Evolutionary conservation across 1,140 invertebrate genomes (phyloP), one percentile per base, ranked within the genome.

Genomic region (Bombus sibiricus): DNA sequence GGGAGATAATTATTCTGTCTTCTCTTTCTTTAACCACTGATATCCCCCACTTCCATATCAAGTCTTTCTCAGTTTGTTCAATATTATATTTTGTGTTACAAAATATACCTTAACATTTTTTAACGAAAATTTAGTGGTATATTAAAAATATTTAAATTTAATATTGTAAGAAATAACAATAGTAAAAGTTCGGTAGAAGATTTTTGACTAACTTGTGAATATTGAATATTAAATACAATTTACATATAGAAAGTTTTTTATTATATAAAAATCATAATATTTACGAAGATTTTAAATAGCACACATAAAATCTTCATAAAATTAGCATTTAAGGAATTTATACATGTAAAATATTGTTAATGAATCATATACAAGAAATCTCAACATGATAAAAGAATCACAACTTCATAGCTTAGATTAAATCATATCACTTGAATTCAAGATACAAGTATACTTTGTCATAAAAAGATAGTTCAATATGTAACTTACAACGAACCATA

Each of bases 1-100:
- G 84, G 88, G 87, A 32, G 59, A 37, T 62, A 59, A 75, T 47
- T 59, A 47, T 43, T 34, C 37, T 68, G 28, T 32, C 28, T 34
- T 68, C 72, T 86, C 37, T 43, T 76, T 89, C 75, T 66, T 80
- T 15, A 22, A 22, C 12, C 41, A 8, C 18, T 32, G 32, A 22
- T 34, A 13, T 68, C 57, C 34, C 25, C 62, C 75, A 18, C 53
- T n/a, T 12, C 37, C 9, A 71, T n/a, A 28, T 57, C 41, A 15
- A 34, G 10, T 34, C 37, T 37, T 37, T 37, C 15, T 39, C 66
- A 22, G 37, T 43, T 15, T 4, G 4, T 2, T 22, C 18, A 22
- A 18, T 71, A 2, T 39, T 4, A 25, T 9, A 25, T 69, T 37
- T 68, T 25, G 12, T 25, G 1, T 25, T 39, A n/a, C 22, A 37